phyloP scores from a whole-genome alignment of 1,140 invertebrate species.

The Apis dorsata region DNA sequence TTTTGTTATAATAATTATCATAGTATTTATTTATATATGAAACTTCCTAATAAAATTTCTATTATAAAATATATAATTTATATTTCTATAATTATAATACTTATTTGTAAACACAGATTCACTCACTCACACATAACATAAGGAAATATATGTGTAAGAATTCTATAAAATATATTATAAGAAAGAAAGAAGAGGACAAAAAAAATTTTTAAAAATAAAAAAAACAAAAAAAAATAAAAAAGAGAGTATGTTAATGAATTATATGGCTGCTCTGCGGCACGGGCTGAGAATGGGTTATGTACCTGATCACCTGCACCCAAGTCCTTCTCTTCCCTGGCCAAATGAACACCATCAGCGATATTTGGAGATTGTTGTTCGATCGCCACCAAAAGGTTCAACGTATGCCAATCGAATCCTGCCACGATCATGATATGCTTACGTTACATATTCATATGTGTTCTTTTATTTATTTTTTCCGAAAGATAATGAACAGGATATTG shows the following conservation, averaged over 20 bases:
- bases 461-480: slow-evolving; percentile 51
- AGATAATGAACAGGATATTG: slow-evolving; percentile 57
- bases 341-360: slow-evolving; percentile 97
- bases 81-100: slow-evolving; percentile 11
- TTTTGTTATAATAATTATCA: slow-evolving; percentile 4
- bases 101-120: slow-evolving; percentile 40
- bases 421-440: slow-evolving; percentile 77
- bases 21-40: slow-evolving; percentile 6
- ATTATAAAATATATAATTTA: slow-evolving; percentile 11
- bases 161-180: slow-evolving; percentile 14
- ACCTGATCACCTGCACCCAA: slow-evolving; percentile 99
- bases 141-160: slow-evolving; percentile 38
- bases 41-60: slow-evolving; percentile 1
- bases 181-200: neutral
- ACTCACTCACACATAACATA: slow-evolving; percentile 51
- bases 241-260: slow-evolving; percentile 54
- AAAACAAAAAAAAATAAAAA: neutral
- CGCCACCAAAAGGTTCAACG: slow-evolving; percentile 98
- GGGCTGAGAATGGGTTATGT: slow-evolving; percentile 80
- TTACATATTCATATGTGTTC: slow-evolving; percentile 71
- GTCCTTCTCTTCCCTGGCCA: slow-evolving; percentile 93
- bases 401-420: slow-evolving; percentile 98
- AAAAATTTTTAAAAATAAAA: too few species aligned
- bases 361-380: slow-evolving; percentile 98
- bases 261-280: slow-evolving; percentile 78